Evolutionary conservation across 2,888 invertebrate genomes (phyloP).

Genomic region (Tolmerus cingulatus): DNA sequence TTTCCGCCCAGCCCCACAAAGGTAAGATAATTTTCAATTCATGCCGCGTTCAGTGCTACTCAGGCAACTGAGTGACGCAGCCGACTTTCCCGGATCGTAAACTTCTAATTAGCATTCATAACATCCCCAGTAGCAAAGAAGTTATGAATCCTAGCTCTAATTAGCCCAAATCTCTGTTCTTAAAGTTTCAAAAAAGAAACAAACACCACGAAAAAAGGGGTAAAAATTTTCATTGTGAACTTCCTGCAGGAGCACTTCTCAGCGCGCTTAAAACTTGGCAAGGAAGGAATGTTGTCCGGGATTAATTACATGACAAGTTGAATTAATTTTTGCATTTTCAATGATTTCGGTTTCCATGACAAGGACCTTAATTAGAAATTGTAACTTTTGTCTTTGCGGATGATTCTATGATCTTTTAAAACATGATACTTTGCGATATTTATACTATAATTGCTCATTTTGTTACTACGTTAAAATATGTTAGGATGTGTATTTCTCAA

Average conservation of each 20-base stretch:
- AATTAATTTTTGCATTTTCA: slow-evolving; percentile 4
- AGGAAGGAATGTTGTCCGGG: background rate
- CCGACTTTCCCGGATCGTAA: background rate
- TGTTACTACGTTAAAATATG: too few species aligned
- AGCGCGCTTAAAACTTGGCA: background rate
- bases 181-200: background rate
- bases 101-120: slow-evolving; percentile 11
- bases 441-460: too few species aligned
- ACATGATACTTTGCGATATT: too few species aligned
- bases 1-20: background rate
- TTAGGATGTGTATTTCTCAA: too few species aligned
- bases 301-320: slow-evolving; percentile 6
- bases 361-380: background rate
- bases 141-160: slow-evolving; percentile 16
- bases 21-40: slow-evolving; percentile 7
- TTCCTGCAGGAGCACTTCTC: background rate
- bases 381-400: background rate
- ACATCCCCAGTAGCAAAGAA: background rate
- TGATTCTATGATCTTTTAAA: background rate
- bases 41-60: background rate
- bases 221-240: background rate
- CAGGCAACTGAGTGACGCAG: background rate
- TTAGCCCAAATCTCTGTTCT: background rate
- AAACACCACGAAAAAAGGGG: background rate
- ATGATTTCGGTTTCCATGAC: background rate